A percentile compares a stretch with the other conserved stretches of the same genome.
These are phyloP conservation scores for Cydia strobilella DNA, from an alignment of 1,140 invertebrate genomes.

Conservation along the genomic window DNA sequence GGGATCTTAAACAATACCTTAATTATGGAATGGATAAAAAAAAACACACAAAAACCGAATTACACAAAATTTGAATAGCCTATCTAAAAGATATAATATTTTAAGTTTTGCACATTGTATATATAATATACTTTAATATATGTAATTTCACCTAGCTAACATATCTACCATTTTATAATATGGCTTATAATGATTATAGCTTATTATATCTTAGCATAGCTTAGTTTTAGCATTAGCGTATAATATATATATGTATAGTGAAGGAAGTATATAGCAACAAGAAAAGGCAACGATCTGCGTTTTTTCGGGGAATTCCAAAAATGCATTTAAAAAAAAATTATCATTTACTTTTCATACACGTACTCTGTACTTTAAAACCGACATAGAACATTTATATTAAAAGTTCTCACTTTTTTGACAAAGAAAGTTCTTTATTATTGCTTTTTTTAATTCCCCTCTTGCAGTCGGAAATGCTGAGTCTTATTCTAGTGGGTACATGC, in stretches of 20 bases:
- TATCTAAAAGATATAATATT: slow-evolving; percentile 67
- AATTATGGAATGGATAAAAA: slow-evolving; percentile 57
- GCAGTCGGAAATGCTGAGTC: slow-evolving; percentile 11
- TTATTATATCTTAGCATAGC: slow-evolving; percentile 47
- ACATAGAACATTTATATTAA: too few species aligned
- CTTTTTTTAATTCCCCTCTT: neutral
- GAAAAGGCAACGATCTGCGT: slow-evolving; percentile 63
- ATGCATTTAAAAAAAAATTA: neutral
- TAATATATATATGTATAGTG: slow-evolving; percentile 51
- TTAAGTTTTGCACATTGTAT: slow-evolving; percentile 63
- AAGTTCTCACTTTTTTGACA: neutral
- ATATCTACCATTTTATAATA: slow-evolving; percentile 54
- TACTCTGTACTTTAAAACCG: slow-evolving; percentile 1
- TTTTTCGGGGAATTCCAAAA: slow-evolving; percentile 36
- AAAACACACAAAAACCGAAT: slow-evolving; percentile 47
- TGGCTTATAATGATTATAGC: slow-evolving; percentile 44
- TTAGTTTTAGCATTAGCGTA: slow-evolving; percentile 44
- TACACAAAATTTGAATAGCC: slow-evolving; percentile 69
- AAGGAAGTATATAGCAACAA: slow-evolving; percentile 65
- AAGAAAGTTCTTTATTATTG: neutral
- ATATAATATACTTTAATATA: slow-evolving; percentile 68
- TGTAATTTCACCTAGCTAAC: slow-evolving; percentile 69
- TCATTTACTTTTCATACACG: slow-evolving; percentile 3
- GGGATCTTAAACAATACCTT: slow-evolving; percentile 69
- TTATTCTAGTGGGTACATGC: slow-evolving; percentile 1